These are phyloP conservation scores for Lucifuga dentata DNA, from an alignment of 2,113 vertebrate genomes.

Conservation along the genomic window DNA sequence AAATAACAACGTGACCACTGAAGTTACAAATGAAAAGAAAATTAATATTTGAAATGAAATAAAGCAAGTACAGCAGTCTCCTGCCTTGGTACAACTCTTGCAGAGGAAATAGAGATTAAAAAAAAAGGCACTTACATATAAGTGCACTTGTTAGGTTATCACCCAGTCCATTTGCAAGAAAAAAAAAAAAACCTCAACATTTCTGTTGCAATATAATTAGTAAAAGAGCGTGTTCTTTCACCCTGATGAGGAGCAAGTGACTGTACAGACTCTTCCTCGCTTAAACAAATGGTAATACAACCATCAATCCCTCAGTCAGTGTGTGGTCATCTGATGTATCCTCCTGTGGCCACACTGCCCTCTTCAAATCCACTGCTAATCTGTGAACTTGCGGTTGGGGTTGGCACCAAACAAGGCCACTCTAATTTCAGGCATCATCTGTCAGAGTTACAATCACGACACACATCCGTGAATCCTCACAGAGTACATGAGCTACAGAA, in stretches of 20 bases:
- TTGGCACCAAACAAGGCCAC: conserved; percentile 92
- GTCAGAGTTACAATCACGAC: conserved; percentile 22
- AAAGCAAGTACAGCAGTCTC: too few relatives aligned
- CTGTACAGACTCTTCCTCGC: background rate
- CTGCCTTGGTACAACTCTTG: background rate
- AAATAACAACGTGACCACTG: too few relatives aligned
- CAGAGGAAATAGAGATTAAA: too few relatives aligned
- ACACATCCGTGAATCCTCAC: background rate
- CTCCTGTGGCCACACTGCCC: background rate
- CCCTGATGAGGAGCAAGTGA: background rate
- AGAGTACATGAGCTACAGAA: too few relatives aligned
- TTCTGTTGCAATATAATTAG: background rate
- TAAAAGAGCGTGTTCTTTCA: background rate
- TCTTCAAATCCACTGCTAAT: conserved; percentile 79
- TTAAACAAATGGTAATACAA: background rate
- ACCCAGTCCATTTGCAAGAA: conserved; percentile 4
- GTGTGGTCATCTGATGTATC: conserved; percentile 32
- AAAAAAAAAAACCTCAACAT: conserved; percentile 18
- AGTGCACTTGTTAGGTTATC: background rate
- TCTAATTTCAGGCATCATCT: conserved; percentile 98
- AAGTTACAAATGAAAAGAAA: too few relatives aligned
- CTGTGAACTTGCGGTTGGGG: conserved; percentile 92
- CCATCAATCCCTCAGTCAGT: background rate
- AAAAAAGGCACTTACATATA: background rate
- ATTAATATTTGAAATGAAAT: too few relatives aligned